phyloP scores from a whole-genome alignment of 2,797 vertebrate genomes.

The Diceros bicornis region DNA sequence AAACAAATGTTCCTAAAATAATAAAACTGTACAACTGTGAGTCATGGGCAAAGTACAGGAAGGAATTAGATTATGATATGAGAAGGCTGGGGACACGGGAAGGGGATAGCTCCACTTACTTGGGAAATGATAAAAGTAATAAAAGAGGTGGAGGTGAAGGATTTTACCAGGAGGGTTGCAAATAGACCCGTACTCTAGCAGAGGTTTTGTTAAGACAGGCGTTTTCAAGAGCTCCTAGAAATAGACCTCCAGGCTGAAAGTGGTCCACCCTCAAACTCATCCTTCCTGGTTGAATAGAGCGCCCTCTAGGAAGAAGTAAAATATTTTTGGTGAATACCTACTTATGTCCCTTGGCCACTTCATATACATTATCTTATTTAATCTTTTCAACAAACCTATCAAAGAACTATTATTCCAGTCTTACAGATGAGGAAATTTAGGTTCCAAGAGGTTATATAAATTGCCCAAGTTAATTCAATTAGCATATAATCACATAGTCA shows the following conservation, averaged over 20 bases:
- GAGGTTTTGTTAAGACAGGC: constrained; percentile 21
- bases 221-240: constrained; percentile 49
- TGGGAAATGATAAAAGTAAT: background rate
- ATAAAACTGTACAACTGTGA: constrained; percentile 8
- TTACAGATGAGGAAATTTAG: constrained; percentile 6
- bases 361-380: constrained; percentile 16
- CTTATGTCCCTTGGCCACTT: background rate
- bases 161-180: background rate
- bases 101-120: background rate
- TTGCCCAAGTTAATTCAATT: constrained; percentile 5
- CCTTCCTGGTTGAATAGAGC: background rate
- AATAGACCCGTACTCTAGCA: background rate
- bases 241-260: constrained; percentile 14
- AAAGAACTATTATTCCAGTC: background rate
- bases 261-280: constrained; percentile 21
- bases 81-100: background rate
- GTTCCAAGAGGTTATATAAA: constrained; percentile 15
- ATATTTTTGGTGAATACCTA: constrained; percentile 47
- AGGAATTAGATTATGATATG: constrained; percentile 58
- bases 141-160: background rate
- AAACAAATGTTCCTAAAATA: constrained; percentile 48
- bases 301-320: background rate
- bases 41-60: background rate
- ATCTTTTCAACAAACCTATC: constrained; percentile 25
- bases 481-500: background rate